These are phyloP conservation scores for Distichodus sexfasciatus DNA, from an alignment of 2,797 vertebrate genomes.

Conservation along the genomic window DNA sequence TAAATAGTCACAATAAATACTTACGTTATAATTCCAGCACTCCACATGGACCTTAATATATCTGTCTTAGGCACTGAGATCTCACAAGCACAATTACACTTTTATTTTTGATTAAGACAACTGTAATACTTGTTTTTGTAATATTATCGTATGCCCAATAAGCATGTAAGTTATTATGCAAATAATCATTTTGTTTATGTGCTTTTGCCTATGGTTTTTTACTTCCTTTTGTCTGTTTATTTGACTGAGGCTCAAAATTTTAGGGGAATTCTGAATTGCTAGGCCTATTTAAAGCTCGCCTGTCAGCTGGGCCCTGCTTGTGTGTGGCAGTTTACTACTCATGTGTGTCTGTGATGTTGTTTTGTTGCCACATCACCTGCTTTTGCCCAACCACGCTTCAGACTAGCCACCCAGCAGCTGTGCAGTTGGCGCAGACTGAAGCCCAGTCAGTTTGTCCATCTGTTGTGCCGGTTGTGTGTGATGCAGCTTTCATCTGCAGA, in stretches of 20 bases:
- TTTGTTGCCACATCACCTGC: slow-evolving; percentile 45
- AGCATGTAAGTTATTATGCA: slow-evolving; percentile 52
- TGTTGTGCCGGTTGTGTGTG: slow-evolving; percentile 24
- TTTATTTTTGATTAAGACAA: neutral
- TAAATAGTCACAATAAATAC: neutral
- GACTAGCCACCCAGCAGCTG: slow-evolving; percentile 58
- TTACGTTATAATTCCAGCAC: neutral
- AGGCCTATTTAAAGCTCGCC: slow-evolving; percentile 62
- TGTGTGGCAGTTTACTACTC: slow-evolving; percentile 51
- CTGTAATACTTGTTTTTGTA: neutral
- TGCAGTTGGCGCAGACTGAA: slow-evolving; percentile 30
- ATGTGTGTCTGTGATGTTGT: slow-evolving; percentile 62
- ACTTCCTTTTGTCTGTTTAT: slow-evolving; percentile 67
- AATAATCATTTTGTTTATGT: slow-evolving; percentile 57
- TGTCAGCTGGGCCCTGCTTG: slow-evolving; percentile 52
- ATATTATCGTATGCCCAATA: slow-evolving; percentile 31
- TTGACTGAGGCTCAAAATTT: slow-evolving; percentile 54
- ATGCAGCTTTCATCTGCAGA: slow-evolving; percentile 16
- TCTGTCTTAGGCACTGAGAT: neutral
- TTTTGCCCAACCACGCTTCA: slow-evolving; percentile 55
- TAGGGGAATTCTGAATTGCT: slow-evolving; percentile 67
- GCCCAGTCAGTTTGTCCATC: slow-evolving; percentile 46
- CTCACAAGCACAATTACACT: neutral
- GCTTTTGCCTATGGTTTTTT: slow-evolving; percentile 52
- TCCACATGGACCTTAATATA: neutral